Evolutionary conservation across 2,888 invertebrate species (phyloP).

Genomic region (Amorpha juglandis): DNA sequence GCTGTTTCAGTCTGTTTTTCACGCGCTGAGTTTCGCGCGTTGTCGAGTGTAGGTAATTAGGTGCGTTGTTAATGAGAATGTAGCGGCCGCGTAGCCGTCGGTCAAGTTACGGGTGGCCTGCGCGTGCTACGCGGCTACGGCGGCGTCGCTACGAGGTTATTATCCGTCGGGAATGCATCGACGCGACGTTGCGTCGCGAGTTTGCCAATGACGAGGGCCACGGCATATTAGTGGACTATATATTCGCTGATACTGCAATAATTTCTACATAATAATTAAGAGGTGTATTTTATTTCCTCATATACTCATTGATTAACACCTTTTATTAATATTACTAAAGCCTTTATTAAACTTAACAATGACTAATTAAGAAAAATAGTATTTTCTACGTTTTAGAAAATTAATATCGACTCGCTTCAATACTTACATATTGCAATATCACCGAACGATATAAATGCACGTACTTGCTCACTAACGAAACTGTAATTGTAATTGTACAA

Average conservation of each 20-base stretch:
- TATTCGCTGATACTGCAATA: neutral
- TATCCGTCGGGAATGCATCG: slow-evolving; percentile 8
- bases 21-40: slow-evolving; percentile 60
- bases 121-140: slow-evolving; percentile 40
- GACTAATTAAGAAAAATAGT: no score
- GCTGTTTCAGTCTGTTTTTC: slow-evolving; percentile 63
- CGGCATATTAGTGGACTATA: neutral
- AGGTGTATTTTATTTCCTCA: neutral
- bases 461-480: no score
- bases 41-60: slow-evolving; percentile 61
- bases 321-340: neutral
- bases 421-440: no score
- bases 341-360: no score
- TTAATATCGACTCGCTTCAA: no score
- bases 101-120: slow-evolving; percentile 41
- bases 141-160: slow-evolving; percentile 30
- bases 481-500: no score
- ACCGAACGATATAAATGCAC: no score
- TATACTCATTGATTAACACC: neutral
- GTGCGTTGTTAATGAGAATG: slow-evolving; percentile 60
- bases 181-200: slow-evolving; percentile 28
- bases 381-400: no score
- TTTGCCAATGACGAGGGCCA: neutral
- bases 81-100: slow-evolving; percentile 34
- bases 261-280: neutral